Percentiles rank a stretch among this genome's conserved stretches.
phyloP scores from a whole-genome alignment of 2,113 vertebrate species.

The Ceratotherium simum region DNA sequence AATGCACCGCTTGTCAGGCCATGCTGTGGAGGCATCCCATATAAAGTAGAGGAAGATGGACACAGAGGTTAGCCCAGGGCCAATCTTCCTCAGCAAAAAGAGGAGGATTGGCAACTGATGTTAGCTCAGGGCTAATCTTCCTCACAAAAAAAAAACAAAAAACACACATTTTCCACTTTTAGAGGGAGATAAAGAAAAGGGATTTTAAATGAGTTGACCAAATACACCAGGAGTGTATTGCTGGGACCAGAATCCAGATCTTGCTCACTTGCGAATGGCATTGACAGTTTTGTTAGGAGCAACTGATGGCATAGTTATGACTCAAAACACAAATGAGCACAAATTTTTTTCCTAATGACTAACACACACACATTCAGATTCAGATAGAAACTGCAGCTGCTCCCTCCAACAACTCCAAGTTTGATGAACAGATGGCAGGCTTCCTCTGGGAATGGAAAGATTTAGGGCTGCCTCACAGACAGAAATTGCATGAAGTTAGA shows the following conservation, averaged over 20 bases:
- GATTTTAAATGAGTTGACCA: slow-evolving; percentile 17
- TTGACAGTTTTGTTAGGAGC: slow-evolving; percentile 29
- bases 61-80: too few species aligned
- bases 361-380: slow-evolving; percentile 50
- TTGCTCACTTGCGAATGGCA: not conserved
- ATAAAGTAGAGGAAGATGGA: too few species aligned
- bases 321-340: slow-evolving; percentile 69
- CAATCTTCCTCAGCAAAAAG: too few species aligned
- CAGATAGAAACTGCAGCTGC: slow-evolving; percentile 66
- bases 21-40: too few species aligned
- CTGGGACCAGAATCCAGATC: not conserved
- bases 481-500: slow-evolving; percentile 55
- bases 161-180: not conserved
- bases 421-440: slow-evolving; percentile 73
- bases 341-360: slow-evolving; percentile 62
- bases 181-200: slow-evolving; percentile 14
- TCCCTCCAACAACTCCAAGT: slow-evolving; percentile 38
- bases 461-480: slow-evolving; percentile 13
- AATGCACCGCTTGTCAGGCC: too few species aligned
- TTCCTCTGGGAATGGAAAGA: slow-evolving; percentile 62
- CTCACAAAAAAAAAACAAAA: too few species aligned
- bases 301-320: slow-evolving; percentile 51
- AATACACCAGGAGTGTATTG: not conserved
- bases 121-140: too few species aligned
- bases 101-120: too few species aligned